Percentiles rank a stretch among this genome's conserved stretches.
These are phyloP conservation scores for Perdita meconis DNA, from an alignment of 2,888 invertebrate species.

Conservation along the genomic window DNA sequence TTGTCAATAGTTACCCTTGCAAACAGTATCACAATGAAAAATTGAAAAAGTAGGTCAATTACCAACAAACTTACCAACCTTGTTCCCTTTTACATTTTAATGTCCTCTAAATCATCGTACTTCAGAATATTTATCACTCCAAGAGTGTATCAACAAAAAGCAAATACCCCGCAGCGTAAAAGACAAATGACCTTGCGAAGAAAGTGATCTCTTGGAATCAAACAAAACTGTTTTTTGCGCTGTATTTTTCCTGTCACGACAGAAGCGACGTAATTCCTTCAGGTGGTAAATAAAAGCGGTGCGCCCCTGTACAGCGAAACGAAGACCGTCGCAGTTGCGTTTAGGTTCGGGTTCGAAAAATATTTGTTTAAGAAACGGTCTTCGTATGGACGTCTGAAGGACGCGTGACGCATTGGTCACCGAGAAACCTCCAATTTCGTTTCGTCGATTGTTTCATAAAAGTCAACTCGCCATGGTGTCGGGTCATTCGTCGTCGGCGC, in stretches of 20 bases:
- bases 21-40: too few species aligned
- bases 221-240: not conserved
- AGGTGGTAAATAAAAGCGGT: not conserved
- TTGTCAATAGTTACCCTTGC: too few species aligned
- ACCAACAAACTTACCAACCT: too few species aligned
- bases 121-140: too few species aligned
- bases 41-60: too few species aligned
- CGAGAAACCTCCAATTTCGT: constrained; percentile 35
- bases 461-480: constrained; percentile 21
- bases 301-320: not conserved
- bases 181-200: too few species aligned
- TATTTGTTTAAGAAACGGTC: not conserved
- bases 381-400: not conserved
- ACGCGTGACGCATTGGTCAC: constrained; percentile 28
- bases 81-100: too few species aligned
- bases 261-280: not conserved
- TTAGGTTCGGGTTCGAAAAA: not conserved
- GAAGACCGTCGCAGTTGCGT: not conserved
- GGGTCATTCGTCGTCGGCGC: constrained; percentile 59
- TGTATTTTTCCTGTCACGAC: not conserved
- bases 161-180: too few species aligned
- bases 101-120: too few species aligned
- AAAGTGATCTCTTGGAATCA: not conserved
- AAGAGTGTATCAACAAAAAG: too few species aligned
- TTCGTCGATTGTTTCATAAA: constrained; percentile 50